Evolutionary conservation across 2,888 invertebrate genomes (phyloP).

Genomic region (Leptinotarsa juncta): DNA sequence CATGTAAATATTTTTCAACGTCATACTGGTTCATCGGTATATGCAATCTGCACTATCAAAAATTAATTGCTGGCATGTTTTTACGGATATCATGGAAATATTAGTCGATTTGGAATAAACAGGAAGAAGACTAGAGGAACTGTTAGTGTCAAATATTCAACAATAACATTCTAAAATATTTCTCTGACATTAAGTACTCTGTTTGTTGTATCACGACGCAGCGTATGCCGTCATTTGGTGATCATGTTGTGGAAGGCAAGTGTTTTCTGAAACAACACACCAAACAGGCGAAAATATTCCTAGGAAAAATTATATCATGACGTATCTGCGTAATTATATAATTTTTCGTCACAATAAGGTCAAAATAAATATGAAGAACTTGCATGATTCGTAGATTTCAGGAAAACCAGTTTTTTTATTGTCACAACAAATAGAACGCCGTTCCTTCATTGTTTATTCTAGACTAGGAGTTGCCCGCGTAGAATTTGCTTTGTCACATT

Average conservation of each 20-base stretch:
- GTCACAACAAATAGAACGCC: no score
- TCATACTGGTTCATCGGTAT: background rate
- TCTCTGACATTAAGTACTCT: background rate
- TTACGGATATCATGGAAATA: background rate
- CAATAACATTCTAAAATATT: slow-evolving; percentile 9
- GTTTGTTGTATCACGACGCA: background rate
- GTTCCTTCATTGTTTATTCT: no score
- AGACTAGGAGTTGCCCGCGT: no score
- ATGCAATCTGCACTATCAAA: background rate
- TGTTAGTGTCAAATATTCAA: slow-evolving; percentile 1
- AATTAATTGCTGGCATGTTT: background rate
- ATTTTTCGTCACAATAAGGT: background rate
- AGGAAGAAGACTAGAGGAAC: background rate
- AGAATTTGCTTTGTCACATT: no score
- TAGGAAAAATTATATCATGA: background rate
- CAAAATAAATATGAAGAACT: background rate
- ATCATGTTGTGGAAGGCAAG: background rate
- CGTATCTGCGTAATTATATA: background rate
- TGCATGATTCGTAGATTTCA: background rate
- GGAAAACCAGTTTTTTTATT: no score
- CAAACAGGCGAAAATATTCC: background rate
- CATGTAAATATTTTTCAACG: background rate
- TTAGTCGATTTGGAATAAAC: slow-evolving; percentile 1
- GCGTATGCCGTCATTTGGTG: background rate
- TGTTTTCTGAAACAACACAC: background rate